phyloP scores from a whole-genome alignment of 2,113 vertebrate species.

The Lathamus discolor region DNA sequence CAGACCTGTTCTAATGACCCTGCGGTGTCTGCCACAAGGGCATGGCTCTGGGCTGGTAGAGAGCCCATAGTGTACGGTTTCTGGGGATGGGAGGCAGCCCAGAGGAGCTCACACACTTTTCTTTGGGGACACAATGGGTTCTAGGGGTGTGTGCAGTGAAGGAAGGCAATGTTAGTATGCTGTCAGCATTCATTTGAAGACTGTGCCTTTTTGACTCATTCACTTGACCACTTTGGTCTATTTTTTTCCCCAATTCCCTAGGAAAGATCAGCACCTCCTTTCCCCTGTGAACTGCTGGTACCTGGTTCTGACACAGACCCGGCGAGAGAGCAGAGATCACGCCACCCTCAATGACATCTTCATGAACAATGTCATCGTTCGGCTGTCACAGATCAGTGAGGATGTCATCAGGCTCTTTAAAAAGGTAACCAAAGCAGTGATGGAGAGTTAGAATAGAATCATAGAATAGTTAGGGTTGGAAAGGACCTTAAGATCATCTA shows the following conservation, averaged over 20 bases:
- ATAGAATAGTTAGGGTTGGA: no score
- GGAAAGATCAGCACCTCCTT: conserved; percentile 95
- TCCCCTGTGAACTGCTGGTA: conserved; percentile 99
- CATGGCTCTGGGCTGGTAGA: neutral
- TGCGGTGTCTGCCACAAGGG: fast-evolving
- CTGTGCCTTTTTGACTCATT: neutral
- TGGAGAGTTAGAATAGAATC: neutral
- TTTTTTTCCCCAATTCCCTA: conserved; percentile 34
- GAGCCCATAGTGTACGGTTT: fast-evolving
- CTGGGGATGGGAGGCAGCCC: neutral
- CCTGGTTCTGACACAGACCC: conserved; percentile 93
- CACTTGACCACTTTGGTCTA: neutral
- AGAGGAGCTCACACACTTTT: fast-evolving
- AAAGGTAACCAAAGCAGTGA: conserved; percentile 79
- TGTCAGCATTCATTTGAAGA: neutral
- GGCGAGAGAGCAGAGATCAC: conserved; percentile 94
- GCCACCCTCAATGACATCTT: conserved; percentile 97
- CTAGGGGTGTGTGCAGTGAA: fast-evolving
- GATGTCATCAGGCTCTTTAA: conserved; percentile 99
- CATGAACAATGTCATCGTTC: conserved; percentile 96
- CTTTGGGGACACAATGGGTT: neutral
- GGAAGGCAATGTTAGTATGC: neutral
- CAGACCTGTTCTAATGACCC: neutral
- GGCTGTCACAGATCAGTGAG: conserved; percentile 94
- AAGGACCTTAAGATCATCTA: no score